Conservation (phyloP, 1,140 invertebrate species). For the Drosophila biarmipes region DNA sequence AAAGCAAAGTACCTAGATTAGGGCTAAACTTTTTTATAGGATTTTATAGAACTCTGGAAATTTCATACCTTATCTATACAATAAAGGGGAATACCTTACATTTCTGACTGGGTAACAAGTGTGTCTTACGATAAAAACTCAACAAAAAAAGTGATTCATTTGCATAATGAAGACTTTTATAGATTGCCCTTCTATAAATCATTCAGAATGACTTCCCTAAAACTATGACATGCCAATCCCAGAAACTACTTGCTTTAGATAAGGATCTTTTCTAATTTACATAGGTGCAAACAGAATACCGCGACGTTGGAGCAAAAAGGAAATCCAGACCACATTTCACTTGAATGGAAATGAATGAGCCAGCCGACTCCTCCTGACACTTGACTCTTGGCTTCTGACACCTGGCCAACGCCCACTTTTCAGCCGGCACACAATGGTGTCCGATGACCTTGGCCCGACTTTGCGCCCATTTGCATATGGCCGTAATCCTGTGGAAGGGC, state of each 20-base stretch:
- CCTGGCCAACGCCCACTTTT: constrained; percentile 54
- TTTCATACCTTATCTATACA: no score
- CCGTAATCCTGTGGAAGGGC: constrained; percentile 9
- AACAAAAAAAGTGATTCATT: background rate
- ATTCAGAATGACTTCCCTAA: background rate
- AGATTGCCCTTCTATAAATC: constrained; percentile 1
- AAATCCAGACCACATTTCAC: constrained; percentile 38
- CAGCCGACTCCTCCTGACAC: constrained; percentile 28
- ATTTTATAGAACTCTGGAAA: background rate
- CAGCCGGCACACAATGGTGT: constrained; percentile 27
- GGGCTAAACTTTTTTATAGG: no score
- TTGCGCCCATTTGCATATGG: constrained; percentile 40
- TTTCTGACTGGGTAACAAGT: background rate
- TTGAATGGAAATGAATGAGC: constrained; percentile 41
- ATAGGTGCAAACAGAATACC: constrained; percentile 9
- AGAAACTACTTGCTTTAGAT: background rate
- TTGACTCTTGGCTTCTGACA: constrained; percentile 45
- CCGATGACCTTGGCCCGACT: constrained; percentile 57
- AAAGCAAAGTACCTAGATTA: no score
- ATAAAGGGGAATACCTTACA: background rate
- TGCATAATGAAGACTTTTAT: background rate
- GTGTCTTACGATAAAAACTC: no score
- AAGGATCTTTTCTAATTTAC: constrained; percentile 24
- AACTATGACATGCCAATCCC: constrained; percentile 8
- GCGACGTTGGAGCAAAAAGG: constrained; percentile 7